Percentiles rank a stretch among this genome's conserved stretches.
Conservation (phyloP, 2,113 vertebrate genomes). For the Otis tarda region DNA sequence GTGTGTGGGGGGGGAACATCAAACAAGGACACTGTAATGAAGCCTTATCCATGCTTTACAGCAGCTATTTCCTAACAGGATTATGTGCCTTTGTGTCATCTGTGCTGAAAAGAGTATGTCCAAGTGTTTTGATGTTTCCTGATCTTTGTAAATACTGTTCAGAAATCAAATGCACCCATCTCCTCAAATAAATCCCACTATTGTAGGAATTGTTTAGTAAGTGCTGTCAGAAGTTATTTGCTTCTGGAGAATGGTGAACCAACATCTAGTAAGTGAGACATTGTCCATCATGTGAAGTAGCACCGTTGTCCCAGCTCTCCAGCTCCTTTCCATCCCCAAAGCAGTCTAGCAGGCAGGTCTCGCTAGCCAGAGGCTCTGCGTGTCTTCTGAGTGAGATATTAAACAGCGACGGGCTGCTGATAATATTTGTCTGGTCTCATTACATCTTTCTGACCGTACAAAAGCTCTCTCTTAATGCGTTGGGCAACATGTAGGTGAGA, state of each 20-base stretch:
- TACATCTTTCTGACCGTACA: fast-evolving
- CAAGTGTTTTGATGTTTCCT: not conserved
- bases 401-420: not conserved
- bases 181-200: not conserved
- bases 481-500: not conserved
- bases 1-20: not conserved
- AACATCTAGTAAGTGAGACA: not conserved
- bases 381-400: not conserved
- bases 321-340: not conserved
- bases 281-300: not conserved
- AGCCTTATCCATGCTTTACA: not conserved
- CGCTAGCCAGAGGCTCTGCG: fast-evolving
- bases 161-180: not conserved
- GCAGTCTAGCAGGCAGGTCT: not conserved
- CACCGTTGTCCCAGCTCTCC: not conserved
- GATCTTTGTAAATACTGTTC: not conserved
- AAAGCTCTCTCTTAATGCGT: not conserved
- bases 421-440: not conserved
- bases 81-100: not conserved
- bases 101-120: not conserved
- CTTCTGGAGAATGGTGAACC: not conserved
- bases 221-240: not conserved
- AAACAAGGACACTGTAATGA: not conserved
- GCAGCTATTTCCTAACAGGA: not conserved
- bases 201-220: not conserved